Base-by-base conservation (phyloP, 1,140 invertebrate species). In the Lanistes nyassanus region DNA sequence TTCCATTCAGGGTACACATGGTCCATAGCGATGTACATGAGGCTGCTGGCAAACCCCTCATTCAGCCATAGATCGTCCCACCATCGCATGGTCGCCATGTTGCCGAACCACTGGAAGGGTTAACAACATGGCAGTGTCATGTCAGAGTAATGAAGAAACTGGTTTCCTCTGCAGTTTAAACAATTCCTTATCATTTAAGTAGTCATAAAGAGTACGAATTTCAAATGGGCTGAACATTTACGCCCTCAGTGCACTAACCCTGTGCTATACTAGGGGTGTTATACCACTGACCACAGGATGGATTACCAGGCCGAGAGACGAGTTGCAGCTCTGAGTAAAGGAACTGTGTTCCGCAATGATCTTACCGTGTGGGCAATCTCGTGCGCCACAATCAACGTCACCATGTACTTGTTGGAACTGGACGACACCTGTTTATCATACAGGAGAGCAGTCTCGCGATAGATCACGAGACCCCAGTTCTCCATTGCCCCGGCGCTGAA, bases 41-140 rank as follows among this genome's bases (percentile, higher is more conserved):
- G 80, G 3, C 79, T 82, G 76, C 84, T 89, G 34, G 90, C 89
- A 82, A 91, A 91, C 53, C 90, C 90, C 83, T 91, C 90, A 77
- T 90, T 91, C 21, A 91, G 77, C 90, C 90, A 91, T 1, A 91
- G 79, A 66, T 91, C 89, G 39, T 89, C 86, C 90, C 90, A 91
- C 86, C 90, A 90, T 65, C 83, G 82, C 85, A 90, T 88, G 4
- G 90, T 90, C 11, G 90, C 90, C 84, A 91, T 86, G 81, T 91
- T 91, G 21, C 90, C 90, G 79, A 91, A 91, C 90, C 90, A 89
- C 86, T 88, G 77, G 3, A 79, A 80, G 16, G 53, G 74, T 36
- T 26, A 60, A 29, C 11, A 68, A n/a, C n/a, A n/a, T n/a, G n/a
- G 29, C n/a, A n/a, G n/a, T n/a, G n/a, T n/a, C n/a, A n/a, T n/a